Evolutionary conservation across 1,140 invertebrate genomes (phyloP), one percentile per base, ranked within the genome.

Genomic region (Portunus trituberculatus): DNA sequence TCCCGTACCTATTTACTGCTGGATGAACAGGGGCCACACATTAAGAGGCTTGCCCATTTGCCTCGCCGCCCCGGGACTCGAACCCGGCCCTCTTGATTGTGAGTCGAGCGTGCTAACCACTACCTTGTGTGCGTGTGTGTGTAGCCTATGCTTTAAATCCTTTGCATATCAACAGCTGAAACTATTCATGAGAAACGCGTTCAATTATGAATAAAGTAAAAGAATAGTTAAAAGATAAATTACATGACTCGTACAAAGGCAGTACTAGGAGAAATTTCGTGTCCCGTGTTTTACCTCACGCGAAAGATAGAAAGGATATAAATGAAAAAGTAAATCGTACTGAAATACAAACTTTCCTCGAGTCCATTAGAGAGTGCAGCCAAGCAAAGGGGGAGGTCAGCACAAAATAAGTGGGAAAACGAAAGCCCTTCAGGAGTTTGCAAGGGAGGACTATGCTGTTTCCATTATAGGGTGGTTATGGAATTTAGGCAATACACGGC

Each of bases 331-430:
- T 28, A 59, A 91, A 45, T 45, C 91, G 52, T 39, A 20, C 59
- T 92, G 91, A 8, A 12, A 82, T 92, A 83, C n/a, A 83, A 31
- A 16, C 83, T 32, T 86, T 93, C 29, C 92, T 84, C 92, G 76
- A 86, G 32, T 86, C 92, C 92, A 93, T 93, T 93, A 93, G 28
- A 93, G 92, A 93, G 67, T 29, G 59, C 92, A 93, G 76, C 83
- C 48, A 93, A 31, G 92, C 92, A 76, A 86, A 4, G 45, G 92
- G 92, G 25, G 28, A 86, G 92, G 92, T 93, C 92, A 93, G 92
- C 92, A 93, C 84, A 93, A 93, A 93, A 93, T 93, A 93, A 93
- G 92, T 93, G 92, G 82, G 82, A 86, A 46, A 86, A 86, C 82
- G 92, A 83, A 93, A 31, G 76, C 92, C 92, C 32, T 39, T 16